Percentiles rank a stretch among this genome's conserved stretches.
Evolutionary conservation across 2,113 vertebrate genomes (phyloP).

Genomic region (Donacobius atricapilla): DNA sequence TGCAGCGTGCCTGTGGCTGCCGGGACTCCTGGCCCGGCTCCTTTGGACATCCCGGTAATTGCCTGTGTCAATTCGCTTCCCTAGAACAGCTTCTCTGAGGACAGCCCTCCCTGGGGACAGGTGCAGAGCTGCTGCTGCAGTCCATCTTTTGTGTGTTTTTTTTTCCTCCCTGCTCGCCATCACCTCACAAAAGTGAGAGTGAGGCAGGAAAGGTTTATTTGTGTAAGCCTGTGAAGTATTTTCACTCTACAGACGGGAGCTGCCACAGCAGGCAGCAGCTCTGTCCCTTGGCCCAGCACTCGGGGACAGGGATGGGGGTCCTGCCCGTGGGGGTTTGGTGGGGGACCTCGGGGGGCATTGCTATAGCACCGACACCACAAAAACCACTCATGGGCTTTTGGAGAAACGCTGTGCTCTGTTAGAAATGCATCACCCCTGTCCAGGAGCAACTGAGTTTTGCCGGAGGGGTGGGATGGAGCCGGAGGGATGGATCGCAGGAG

Average conservation of each 20-base stretch:
- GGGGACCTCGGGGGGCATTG: rapidly evolving
- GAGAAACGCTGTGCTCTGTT: background rate
- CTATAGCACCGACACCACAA: rapidly evolving
- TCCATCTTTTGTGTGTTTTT: background rate
- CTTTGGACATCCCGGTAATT: background rate
- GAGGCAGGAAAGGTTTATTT: background rate
- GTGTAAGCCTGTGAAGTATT: background rate
- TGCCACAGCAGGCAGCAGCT: background rate
- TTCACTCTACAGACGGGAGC: background rate
- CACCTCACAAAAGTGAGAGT: background rate
- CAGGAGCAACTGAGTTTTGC: rapidly evolving
- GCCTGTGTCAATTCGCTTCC: background rate
- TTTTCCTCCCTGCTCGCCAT: background rate
- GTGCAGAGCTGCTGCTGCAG: background rate
- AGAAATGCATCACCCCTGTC: rapidly evolving
- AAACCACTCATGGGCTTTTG: rapidly evolving
- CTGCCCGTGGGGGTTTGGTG: rapidly evolving
- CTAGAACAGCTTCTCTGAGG: constrained; percentile 15
- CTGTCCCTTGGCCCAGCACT: background rate
- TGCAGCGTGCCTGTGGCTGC: background rate
- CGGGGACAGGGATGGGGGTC: background rate
- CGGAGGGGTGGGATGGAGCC: background rate
- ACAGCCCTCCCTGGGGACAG: background rate
- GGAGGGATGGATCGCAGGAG: background rate
- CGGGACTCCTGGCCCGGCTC: background rate